Base-by-base conservation (phyloP, 2,888 invertebrate species). In the Micropterix aruncella region DNA sequence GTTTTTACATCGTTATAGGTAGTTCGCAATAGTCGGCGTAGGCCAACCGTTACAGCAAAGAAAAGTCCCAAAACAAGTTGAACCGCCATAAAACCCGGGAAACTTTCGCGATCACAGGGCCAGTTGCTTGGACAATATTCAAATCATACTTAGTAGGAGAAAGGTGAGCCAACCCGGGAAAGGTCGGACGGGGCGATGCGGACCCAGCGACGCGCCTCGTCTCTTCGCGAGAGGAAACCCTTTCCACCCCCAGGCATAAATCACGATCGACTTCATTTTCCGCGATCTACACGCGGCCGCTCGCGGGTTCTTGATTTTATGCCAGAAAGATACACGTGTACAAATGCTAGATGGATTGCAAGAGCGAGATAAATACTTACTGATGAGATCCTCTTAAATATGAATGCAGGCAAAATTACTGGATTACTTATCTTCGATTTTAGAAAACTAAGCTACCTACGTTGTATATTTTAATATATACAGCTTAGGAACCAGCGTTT, bases 201-300 rank as follows among this genome's bases (percentile, higher is more conserved):
- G 38, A 18, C 16, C 38, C n/a, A 16, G 38, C 16, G 38, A 14
- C 14, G 18, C 17, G 16, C 18, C 18, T 17, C 38, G 18, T 17
- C 16, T 17, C 38, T 38, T 38, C 16, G 38, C 16, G 12, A 15
- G 38, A 16, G 15, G 18, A 40, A 18, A 40, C 18, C 18, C 40
- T 40, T 40, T 18, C 18, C 18, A 5, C 40, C 16, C 4, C 16
- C 40, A 12, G 16, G 18, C 18, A 18, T 40, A 40, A 40, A 40
- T 40, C 40, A 40, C 40, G 40, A 18, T 18, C 18, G 40, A 40
- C 40, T 40, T 18, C 18, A 40, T 40, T 18, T 40, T 18, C 18
- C 18, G 18, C 18, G 18, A 27, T 27, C 27, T 12, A 27, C 27
- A 27, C 27, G 7, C 27, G 27, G 27, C 27, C 5, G 7, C 27